A percentile compares a stretch with the other conserved stretches of the same genome.
phyloP scores from a whole-genome alignment of 2,797 vertebrate genomes.

The Crocodylus rhombifer region DNA sequence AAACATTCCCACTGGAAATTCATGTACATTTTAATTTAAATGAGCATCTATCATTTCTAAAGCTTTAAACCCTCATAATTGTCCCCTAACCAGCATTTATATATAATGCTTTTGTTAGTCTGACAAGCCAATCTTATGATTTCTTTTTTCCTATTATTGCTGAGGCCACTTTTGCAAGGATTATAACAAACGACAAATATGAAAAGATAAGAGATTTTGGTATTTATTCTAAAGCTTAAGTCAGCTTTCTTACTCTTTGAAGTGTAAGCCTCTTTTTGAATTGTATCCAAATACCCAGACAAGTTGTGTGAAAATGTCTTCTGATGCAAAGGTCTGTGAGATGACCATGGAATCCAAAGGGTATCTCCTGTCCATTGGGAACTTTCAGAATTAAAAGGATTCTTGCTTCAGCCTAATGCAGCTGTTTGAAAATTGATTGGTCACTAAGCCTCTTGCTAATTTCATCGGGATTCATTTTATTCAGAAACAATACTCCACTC shows the following conservation, averaged over 20 bases:
- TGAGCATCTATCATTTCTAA: conserved; percentile 44
- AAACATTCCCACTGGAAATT: conserved; percentile 49
- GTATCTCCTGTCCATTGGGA: conserved; percentile 27
- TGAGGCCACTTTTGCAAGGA: conserved; percentile 69
- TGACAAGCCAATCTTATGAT: conserved; percentile 32
- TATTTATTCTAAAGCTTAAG: conserved; percentile 81
- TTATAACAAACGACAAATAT: conserved; percentile 78
- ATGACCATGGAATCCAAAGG: conserved; percentile 64
- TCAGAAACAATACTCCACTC: conserved; percentile 47
- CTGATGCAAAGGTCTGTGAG: conserved; percentile 69
- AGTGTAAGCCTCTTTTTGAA: conserved; percentile 78
- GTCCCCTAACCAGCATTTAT: conserved; percentile 41
- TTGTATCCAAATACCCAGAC: conserved; percentile 72
- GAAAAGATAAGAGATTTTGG: conserved; percentile 79
- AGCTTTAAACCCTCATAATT: conserved; percentile 38
- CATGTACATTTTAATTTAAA: conserved; percentile 63
- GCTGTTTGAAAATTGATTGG: conserved; percentile 62
- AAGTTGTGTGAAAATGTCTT: conserved; percentile 64
- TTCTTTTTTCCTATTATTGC: conserved; percentile 31
- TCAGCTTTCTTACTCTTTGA: conserved; percentile 79
- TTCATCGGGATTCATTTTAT: conserved; percentile 61
- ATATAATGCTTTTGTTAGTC: conserved; percentile 54
- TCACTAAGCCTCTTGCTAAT: conserved; percentile 32
- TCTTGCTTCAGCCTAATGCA: conserved; percentile 55
- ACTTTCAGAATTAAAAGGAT: conserved; percentile 41